These are phyloP conservation scores for Drosophila multiciliata DNA, from an alignment of 2,888 invertebrate species.

Conservation along the genomic window DNA sequence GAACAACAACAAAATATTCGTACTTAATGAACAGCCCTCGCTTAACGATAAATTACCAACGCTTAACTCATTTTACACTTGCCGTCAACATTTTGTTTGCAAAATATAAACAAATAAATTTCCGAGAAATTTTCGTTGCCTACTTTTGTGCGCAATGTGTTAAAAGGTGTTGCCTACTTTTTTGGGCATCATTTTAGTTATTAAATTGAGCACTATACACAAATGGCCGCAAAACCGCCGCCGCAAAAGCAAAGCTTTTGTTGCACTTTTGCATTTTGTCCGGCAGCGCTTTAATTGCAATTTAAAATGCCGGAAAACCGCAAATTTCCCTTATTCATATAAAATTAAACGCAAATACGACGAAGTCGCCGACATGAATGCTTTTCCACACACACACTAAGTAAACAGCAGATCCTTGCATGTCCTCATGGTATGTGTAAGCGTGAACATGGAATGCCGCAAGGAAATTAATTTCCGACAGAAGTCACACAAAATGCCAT, in stretches of 20 bases:
- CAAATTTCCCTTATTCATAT: slow-evolving; percentile 78
- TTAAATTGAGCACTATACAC: slow-evolving; percentile 40
- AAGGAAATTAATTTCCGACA: slow-evolving; percentile 81
- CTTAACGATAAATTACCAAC: slow-evolving; percentile 43
- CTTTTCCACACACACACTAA: slow-evolving; percentile 48
- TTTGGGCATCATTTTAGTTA: slow-evolving; percentile 8
- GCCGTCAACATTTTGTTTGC: slow-evolving; percentile 8
- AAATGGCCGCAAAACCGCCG: slow-evolving; percentile 52
- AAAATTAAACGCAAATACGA: slow-evolving; percentile 73
- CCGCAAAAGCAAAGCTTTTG: slow-evolving; percentile 46
- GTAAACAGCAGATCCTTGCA: slow-evolving; percentile 41
- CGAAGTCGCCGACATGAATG: slow-evolving; percentile 23
- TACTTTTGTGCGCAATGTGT: slow-evolving; percentile 4
- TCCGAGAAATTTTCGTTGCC: slow-evolving; percentile 1
- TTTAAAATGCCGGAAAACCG: slow-evolving; percentile 77
- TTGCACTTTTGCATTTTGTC: slow-evolving; percentile 45
- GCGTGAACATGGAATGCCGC: slow-evolving; percentile 45
- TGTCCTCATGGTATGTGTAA: slow-evolving; percentile 16
- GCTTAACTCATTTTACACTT: slow-evolving; percentile 51
- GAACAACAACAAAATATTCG: not conserved
- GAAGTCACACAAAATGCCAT: slow-evolving; percentile 76
- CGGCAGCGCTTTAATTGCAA: slow-evolving; percentile 68
- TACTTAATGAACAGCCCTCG: slow-evolving; percentile 31
- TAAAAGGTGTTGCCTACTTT: slow-evolving; percentile 19
- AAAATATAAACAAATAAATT: not conserved